Base-by-base conservation (phyloP, 2,113 vertebrate species). In the Lamprotornis superbus region DNA sequence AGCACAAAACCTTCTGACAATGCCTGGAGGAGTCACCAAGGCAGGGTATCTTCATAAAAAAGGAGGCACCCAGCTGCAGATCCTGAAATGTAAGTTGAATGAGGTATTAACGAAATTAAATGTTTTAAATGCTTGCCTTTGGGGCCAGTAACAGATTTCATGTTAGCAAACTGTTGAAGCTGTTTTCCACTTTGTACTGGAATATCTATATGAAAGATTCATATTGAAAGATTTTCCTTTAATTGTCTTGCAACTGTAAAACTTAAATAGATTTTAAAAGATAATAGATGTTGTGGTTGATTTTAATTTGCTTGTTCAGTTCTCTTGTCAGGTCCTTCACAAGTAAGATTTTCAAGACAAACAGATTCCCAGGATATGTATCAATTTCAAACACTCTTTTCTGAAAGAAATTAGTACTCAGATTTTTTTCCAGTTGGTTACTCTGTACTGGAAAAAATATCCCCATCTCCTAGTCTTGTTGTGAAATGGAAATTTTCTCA, bases 31-130 rank as follows among this genome's bases (percentile, higher is more conserved):
- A 20, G 99, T 99, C 49, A 97, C 98, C 80, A 98, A 97, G 5
- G 97, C 99, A 1, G 99, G 99, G 9, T 99, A 99, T 94, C 98
- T 99, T 67, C 99, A 99, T 97, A 99, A 99, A 97, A 99, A 99
- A 93, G 99, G 99, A n/a, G 99, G 99, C 24, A 99, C 98, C 52
- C 99, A 99, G 95, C 98, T 99, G 95, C 99, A 99, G 95, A 98
- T 99, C 71, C 96, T 99, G 96, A 99, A 98, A 94, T 99, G 99
- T 99, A 97, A 99, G 99, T 98, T 68, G 28, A 57, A 67, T 46
- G 22, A 69, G 12, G 7, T 94, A 47, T 80, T 95, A 96, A 69
- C 39, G 83, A 67, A 86, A 88, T 55, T 17, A 67, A 68, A 57
- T 56, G 57, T 71, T 90, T 80, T n/a, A 67, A 63, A 64, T 77